Percentiles rank a stretch among this genome's conserved stretches.
Conservation (phyloP, 2,797 vertebrate genomes). For the Lepilemur septentrionalis region DNA sequence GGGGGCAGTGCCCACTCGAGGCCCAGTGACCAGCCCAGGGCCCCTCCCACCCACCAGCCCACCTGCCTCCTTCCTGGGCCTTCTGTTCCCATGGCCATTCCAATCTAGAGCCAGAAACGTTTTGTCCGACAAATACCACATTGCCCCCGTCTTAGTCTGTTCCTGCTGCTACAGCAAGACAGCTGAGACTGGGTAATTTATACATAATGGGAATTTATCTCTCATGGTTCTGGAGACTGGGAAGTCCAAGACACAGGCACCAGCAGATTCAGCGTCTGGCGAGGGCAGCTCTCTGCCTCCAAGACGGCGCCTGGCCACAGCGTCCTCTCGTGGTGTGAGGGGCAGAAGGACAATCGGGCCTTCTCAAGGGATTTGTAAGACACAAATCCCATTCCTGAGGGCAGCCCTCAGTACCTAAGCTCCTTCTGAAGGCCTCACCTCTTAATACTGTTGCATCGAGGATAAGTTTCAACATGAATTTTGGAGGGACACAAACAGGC, state of each 20-base stretch:
- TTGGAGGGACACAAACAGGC: too few relatives aligned
- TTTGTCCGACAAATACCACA: too few relatives aligned
- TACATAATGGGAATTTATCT: background rate
- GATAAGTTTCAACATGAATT: background rate
- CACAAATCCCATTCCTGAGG: background rate
- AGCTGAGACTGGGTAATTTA: fast-evolving
- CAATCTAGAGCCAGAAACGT: background rate
- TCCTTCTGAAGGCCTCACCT: background rate
- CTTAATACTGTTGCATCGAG: fast-evolving
- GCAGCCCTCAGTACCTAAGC: background rate
- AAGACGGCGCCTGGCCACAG: background rate
- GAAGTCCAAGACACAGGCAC: background rate
- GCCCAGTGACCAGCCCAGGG: background rate
- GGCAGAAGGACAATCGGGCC: too few relatives aligned
- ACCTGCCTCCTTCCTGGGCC: background rate
- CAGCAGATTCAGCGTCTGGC: fast-evolving
- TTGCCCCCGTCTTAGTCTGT: fast-evolving
- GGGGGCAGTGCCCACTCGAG: fast-evolving
- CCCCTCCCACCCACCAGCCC: background rate
- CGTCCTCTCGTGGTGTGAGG: background rate
- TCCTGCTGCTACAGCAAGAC: background rate
- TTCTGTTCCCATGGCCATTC: background rate
- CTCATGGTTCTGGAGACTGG: background rate
- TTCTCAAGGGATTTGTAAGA: too few relatives aligned
- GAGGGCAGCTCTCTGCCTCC: background rate